These are phyloP conservation scores for Limnothrissa miodon DNA, from an alignment of 2,113 vertebrate species.

Conservation along the genomic window DNA sequence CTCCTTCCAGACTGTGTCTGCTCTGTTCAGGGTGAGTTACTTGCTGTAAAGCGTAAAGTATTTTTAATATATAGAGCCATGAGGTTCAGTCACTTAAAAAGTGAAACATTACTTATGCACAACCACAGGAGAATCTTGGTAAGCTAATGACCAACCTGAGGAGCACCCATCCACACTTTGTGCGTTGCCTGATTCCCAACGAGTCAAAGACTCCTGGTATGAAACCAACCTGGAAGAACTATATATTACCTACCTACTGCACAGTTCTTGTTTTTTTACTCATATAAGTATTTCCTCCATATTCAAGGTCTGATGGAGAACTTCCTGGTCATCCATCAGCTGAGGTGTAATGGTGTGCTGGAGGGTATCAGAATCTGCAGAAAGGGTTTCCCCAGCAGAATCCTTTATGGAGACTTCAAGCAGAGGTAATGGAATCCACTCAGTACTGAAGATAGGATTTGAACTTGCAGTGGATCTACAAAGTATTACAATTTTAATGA, in stretches of 20 bases:
- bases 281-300: neutral
- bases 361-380: constrained; percentile 93
- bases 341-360: constrained; percentile 86
- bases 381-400: constrained; percentile 92
- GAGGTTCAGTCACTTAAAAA: too few relatives aligned
- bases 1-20: constrained; percentile 90
- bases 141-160: constrained; percentile 91
- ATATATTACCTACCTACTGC: too few relatives aligned
- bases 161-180: constrained; percentile 92
- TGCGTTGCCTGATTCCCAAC: constrained; percentile 92
- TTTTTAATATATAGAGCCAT: too few relatives aligned
- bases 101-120: too few relatives aligned
- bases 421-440: constrained; percentile 76
- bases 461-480: too few relatives aligned
- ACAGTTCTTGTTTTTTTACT: too few relatives aligned
- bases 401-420: constrained; percentile 89
- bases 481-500: too few relatives aligned
- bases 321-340: constrained; percentile 86
- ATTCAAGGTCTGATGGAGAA: constrained; percentile 86
- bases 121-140: constrained; percentile 86
- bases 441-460: too few relatives aligned
- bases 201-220: constrained; percentile 91
- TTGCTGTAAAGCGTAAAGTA: too few relatives aligned
- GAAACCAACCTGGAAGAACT: neutral
- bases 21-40: constrained; percentile 77